phyloP scores from a whole-genome alignment of 1,140 invertebrate genomes.

The Saccostrea glomerata region DNA sequence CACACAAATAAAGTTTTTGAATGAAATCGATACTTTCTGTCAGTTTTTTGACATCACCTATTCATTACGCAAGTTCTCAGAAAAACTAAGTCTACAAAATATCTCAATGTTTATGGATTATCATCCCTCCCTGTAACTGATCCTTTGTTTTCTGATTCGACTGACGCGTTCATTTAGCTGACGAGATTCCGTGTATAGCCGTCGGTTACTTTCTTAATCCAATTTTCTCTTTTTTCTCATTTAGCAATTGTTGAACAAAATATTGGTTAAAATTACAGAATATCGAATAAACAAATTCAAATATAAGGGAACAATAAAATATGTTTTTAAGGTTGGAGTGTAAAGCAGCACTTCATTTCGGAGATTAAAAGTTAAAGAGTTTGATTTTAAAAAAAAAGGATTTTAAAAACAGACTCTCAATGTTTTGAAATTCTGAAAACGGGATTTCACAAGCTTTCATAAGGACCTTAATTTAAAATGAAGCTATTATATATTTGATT shows the following conservation, averaged over 20 bases:
- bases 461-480: too few species aligned
- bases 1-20: not conserved
- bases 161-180: not conserved
- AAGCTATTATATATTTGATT: too few species aligned
- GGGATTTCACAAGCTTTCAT: too few species aligned
- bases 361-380: too few species aligned
- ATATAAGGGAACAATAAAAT: too few species aligned
- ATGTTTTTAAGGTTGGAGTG: too few species aligned
- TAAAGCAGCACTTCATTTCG: too few species aligned
- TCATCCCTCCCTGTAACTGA: not conserved
- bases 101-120: not conserved
- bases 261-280: not conserved
- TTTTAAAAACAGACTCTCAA: too few species aligned
- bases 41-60: conserved; percentile 11
- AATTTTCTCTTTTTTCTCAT: not conserved
- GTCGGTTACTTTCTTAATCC: not conserved
- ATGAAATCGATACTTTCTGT: not conserved
- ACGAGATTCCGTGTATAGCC: not conserved
- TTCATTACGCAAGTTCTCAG: conserved; percentile 1
- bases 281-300: not conserved
- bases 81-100: not conserved
- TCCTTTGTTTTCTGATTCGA: not conserved
- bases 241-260: not conserved
- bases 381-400: too few species aligned
- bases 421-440: too few species aligned